Conservation (phyloP, 2,888 invertebrate genomes). For the Diploptera punctata region DNA sequence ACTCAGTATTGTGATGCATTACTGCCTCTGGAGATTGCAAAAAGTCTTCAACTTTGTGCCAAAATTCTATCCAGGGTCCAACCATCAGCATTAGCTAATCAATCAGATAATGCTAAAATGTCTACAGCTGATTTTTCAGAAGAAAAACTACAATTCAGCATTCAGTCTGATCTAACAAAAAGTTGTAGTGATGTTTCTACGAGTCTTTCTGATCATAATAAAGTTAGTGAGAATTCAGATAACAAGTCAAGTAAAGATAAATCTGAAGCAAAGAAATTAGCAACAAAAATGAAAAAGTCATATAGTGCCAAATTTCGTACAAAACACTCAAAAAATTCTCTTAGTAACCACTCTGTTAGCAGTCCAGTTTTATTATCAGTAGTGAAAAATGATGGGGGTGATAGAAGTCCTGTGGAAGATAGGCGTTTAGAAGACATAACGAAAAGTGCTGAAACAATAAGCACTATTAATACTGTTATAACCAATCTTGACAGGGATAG, state of each 20-base stretch:
- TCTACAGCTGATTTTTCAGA: conserved; percentile 14
- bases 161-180: conserved; percentile 21
- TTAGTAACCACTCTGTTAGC: conserved; percentile 32
- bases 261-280: conserved; percentile 26
- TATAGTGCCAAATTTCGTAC: conserved; percentile 29
- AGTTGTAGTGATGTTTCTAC: conserved; percentile 4
- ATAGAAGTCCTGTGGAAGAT: background rate
- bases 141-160: conserved; percentile 13
- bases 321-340: conserved; percentile 16
- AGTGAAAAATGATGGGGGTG: conserved; percentile 18
- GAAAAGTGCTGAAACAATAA: conserved; percentile 1
- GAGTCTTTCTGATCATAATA: conserved; percentile 13
- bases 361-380: conserved; percentile 36
- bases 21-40: conserved; percentile 67
- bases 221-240: conserved; percentile 36
- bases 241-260: conserved; percentile 25
- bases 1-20: conserved; percentile 63
- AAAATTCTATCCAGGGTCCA: conserved; percentile 79
- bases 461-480: background rate
- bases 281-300: conserved; percentile 29
- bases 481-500: background rate
- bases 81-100: conserved; percentile 54
- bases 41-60: conserved; percentile 70
- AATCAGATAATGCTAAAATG: conserved; percentile 18
- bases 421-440: background rate